Percentiles rank a stretch among this genome's conserved stretches.
Conservation (phyloP, 2,888 invertebrate genomes). For the Apamea monoglypha region DNA sequence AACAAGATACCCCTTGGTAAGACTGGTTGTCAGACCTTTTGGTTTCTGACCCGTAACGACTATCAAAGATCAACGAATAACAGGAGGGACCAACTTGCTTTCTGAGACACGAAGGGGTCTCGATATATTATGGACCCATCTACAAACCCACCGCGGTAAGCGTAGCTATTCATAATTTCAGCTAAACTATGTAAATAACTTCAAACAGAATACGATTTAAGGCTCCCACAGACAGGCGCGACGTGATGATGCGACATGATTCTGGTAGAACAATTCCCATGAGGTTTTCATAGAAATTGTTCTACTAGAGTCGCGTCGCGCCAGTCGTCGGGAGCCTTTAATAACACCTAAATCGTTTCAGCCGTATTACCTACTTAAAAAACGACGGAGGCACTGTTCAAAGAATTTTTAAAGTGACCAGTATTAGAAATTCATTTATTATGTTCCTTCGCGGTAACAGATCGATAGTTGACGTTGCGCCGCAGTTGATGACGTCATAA, state of each 20-base stretch:
- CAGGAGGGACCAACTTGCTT: too few relatives aligned
- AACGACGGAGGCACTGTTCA: conserved; percentile 13
- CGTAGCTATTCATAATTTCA: not conserved
- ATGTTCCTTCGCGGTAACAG: conserved; percentile 56
- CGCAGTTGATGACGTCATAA: conserved; percentile 45
- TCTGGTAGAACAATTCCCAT: not conserved
- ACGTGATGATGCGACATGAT: not conserved
- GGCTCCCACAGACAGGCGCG: too few relatives aligned
- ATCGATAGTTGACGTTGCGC: conserved; percentile 46
- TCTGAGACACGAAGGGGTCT: too few relatives aligned
- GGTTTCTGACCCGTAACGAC: not conserved
- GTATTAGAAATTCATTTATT: conserved; percentile 47
- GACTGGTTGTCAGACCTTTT: too few relatives aligned
- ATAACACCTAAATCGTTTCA: not conserved
- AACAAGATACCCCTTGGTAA: too few relatives aligned
- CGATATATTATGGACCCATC: too few relatives aligned
- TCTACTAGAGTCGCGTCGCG: too few relatives aligned
- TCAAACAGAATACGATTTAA: not conserved
- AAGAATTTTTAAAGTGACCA: conserved; percentile 41
- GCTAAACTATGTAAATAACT: not conserved
- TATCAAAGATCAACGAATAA: too few relatives aligned
- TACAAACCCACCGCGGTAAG: not conserved
- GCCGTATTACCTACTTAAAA: conserved; percentile 1
- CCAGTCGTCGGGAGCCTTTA: too few relatives aligned
- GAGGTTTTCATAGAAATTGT: too few relatives aligned